phyloP scores from a whole-genome alignment of 2,113 vertebrate species.

The Centropus unirufus region DNA sequence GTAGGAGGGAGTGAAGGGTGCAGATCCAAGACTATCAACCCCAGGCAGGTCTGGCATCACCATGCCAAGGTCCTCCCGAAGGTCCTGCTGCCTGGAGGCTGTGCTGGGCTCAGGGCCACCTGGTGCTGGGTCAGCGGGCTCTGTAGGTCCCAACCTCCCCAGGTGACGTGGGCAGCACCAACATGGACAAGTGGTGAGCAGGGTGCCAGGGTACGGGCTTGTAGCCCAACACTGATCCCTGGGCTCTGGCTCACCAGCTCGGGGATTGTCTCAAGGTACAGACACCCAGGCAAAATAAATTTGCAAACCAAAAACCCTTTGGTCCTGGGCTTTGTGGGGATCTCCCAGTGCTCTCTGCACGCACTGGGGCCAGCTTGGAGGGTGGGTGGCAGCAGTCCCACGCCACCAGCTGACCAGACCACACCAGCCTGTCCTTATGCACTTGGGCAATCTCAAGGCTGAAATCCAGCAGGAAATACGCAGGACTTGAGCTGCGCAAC shows the following conservation, averaged over 20 bases:
- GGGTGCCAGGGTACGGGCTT: neutral
- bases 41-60: neutral
- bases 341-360: neutral
- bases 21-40: neutral
- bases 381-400: neutral
- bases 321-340: neutral
- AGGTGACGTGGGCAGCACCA: neutral
- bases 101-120: neutral
- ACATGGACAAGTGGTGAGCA: neutral
- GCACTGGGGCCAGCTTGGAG: neutral
- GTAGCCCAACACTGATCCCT: neutral
- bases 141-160: neutral
- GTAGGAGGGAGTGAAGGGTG: neutral
- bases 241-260: neutral
- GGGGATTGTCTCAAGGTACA: neutral
- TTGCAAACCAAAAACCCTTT: neutral
- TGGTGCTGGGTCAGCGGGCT: neutral
- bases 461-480: neutral
- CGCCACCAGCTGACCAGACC: neutral
- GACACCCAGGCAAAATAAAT: neutral
- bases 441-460: neutral
- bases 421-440: neutral
- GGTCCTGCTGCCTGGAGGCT: neutral
- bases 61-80: neutral
- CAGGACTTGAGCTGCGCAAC: neutral